phyloP scores from a whole-genome alignment of 2,888 invertebrate genomes.

The Pseudeuparius sepicola region DNA sequence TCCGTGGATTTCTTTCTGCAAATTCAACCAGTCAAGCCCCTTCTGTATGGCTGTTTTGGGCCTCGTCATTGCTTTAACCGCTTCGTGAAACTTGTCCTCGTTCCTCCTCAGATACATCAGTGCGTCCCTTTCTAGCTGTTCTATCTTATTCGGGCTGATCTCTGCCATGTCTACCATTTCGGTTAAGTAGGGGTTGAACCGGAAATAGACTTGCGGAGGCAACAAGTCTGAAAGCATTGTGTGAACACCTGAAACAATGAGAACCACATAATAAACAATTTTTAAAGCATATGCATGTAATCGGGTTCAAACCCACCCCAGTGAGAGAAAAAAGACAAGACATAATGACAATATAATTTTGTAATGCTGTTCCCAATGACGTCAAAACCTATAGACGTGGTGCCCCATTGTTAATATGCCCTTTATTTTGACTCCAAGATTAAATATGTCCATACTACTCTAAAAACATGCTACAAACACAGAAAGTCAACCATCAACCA shows the following conservation, averaged over 20 bases:
- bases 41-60: slow-evolving; percentile 38
- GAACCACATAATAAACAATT: slow-evolving; percentile 9
- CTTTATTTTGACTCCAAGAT: too few relatives aligned
- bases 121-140: slow-evolving; percentile 63
- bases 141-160: slow-evolving; percentile 59
- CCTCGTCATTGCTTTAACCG: slow-evolving; percentile 42
- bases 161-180: slow-evolving; percentile 74
- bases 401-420: too few relatives aligned
- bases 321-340: too few relatives aligned
- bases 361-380: too few relatives aligned
- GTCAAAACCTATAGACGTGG: too few relatives aligned
- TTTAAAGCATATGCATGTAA: too few relatives aligned
- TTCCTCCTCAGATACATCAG: slow-evolving; percentile 72
- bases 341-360: too few relatives aligned
- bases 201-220: slow-evolving; percentile 62
- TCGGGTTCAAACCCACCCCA: too few relatives aligned
- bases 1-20: slow-evolving; percentile 34
- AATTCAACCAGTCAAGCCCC: slow-evolving; percentile 39
- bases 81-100: slow-evolving; percentile 59
- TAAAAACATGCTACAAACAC: too few relatives aligned
- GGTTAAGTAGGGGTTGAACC: slow-evolving; percentile 82
- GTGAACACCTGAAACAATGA: slow-evolving; percentile 59
- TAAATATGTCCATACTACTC: too few relatives aligned
- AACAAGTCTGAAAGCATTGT: slow-evolving; percentile 64
- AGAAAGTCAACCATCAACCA: too few relatives aligned